These are phyloP conservation scores for Drosophila takahashii DNA, from an alignment of 1,140 invertebrate species.

Conservation along the genomic window DNA sequence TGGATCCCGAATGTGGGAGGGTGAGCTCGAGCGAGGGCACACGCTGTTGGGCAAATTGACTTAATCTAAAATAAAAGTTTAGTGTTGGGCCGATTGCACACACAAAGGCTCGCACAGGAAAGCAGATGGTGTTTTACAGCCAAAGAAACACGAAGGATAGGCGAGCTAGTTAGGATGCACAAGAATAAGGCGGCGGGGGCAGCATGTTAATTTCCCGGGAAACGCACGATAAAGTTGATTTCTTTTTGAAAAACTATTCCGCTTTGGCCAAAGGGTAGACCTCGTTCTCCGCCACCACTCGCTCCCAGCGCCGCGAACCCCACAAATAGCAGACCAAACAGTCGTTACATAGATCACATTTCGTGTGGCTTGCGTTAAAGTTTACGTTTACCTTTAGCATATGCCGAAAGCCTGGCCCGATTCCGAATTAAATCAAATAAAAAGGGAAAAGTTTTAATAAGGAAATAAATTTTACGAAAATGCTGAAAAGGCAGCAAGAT, in stretches of 20 bases:
- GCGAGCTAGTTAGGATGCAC: constrained; percentile 50
- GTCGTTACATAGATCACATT: constrained; percentile 74
- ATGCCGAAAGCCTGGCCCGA: constrained; percentile 1
- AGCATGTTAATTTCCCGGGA: constrained; percentile 81
- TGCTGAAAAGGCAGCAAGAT: constrained; percentile 77
- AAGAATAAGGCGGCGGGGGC: constrained; percentile 9
- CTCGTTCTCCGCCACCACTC: no score
- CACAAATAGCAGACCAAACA: constrained; percentile 27
- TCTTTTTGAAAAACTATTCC: constrained; percentile 79
- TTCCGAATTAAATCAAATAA: constrained; percentile 32
- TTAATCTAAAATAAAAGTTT: constrained; percentile 83
- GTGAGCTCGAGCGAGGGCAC: constrained; percentile 1
- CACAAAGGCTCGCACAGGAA: constrained; percentile 40
- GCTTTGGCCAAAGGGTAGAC: constrained; percentile 62
- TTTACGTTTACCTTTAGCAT: constrained; percentile 32
- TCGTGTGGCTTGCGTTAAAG: constrained; percentile 16
- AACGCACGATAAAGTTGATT: constrained; percentile 82
- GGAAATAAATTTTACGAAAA: constrained; percentile 79
- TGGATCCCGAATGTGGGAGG: not conserved
- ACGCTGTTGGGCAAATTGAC: constrained; percentile 66
- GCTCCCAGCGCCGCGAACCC: no score
- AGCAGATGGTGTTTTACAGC: constrained; percentile 54
- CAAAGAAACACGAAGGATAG: constrained; percentile 9
- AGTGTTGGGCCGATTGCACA: constrained; percentile 54
- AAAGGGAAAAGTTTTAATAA: constrained; percentile 74